Base-by-base conservation (phyloP, 2,113 vertebrate genomes). In the Meleagris gallopavo region DNA sequence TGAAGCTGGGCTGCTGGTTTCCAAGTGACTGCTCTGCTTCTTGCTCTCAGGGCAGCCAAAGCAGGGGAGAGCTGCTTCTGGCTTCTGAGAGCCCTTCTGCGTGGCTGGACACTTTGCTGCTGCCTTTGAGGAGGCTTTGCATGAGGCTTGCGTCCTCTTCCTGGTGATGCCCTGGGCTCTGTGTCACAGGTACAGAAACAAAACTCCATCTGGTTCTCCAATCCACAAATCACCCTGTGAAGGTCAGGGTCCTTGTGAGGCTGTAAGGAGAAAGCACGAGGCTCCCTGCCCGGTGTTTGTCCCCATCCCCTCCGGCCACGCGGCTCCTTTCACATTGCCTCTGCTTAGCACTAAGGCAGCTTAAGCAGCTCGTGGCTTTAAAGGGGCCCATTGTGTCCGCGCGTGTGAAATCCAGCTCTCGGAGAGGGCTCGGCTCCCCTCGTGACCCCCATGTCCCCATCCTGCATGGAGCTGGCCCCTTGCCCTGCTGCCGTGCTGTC, bases 311-410 rank as follows among this genome's bases (percentile, higher is more conserved):
- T 0, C 46, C 12, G 9, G 46, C n/a, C 52, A 18, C 34, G 46
- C 0, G 2, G 62, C 38, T 69, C 54, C 32, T 48, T 89, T 58
- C 0, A 0, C 3, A 4, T 83, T 11, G 11, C 67, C 80, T 74
- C 29, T 48, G 84, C 81, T 95, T 52, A 57, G 52, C 1, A 66
- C 79, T 67, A 36, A 11, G 85, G 57, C 54, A 43, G 29, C 67
- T 65, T 90, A 90, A 91, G 86, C 46, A 2, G 83, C 89, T 95
- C 74, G 21, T 2, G 13, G 75, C 41, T 92, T 41, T 89, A 71
- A 96, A 92, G 86, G 77, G 69, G 13, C 72, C 69, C 90, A 75
- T 93, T 97, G 96, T 96, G 75, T 61, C 76, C 64, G 2, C 3
- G 50, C 4, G 10, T 22, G 3, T 88, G 92, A 92, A 95, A 94